Base-by-base conservation (phyloP, 2,797 vertebrate genomes). In the Eupleurogrammus muticus region DNA sequence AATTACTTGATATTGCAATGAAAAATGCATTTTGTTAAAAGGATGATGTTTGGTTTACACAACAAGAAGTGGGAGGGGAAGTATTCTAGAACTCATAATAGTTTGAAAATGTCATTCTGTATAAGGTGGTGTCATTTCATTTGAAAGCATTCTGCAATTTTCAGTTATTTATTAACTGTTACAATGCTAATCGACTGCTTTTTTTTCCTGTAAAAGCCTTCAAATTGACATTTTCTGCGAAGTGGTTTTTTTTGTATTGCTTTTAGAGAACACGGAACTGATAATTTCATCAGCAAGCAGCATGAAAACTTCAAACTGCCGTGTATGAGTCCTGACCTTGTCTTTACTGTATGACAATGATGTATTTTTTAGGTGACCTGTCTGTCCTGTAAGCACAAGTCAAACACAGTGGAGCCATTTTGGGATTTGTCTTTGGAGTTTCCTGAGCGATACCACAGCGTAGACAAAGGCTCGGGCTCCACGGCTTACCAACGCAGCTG, bases 371-470 rank as follows among this genome's bases (percentile, higher is more conserved):
- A 99, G 98, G 98, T 99, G 86, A 99, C 97, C 5, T 99, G 98
- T 92, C 87, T 97, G 89, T 97, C 97, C 5, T 99, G 98, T 92
- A 96, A 96, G 94, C 96, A 97, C 94, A 99, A 99, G 93, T 99
- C 98, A 14, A 97, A 99, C 94, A 99, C 97, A 0, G 94, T 99
- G 47, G 98, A 99, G 91, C 98, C 97, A n/a, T 99, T 99, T 78
- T 99, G 98, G 98, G 98, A 99, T 90, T 91, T 99, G 61, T 99
- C 98, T 49, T 86, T 99, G 92, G 98, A 99, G 85, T 99, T 99
- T 87, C 98, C 98, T 0, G 97, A 99, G 90, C 95, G 98, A 1
- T 99, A 99, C 89, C 98, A 99, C 91, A 95, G 93, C 60, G 84
- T 95, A 48, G 95, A 94, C 83, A 97, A 96, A 90, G 95, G 95